Percentiles rank a stretch among this genome's conserved stretches.
phyloP scores from a whole-genome alignment of 2,888 invertebrate species.

The Agapetus fuscipes region DNA sequence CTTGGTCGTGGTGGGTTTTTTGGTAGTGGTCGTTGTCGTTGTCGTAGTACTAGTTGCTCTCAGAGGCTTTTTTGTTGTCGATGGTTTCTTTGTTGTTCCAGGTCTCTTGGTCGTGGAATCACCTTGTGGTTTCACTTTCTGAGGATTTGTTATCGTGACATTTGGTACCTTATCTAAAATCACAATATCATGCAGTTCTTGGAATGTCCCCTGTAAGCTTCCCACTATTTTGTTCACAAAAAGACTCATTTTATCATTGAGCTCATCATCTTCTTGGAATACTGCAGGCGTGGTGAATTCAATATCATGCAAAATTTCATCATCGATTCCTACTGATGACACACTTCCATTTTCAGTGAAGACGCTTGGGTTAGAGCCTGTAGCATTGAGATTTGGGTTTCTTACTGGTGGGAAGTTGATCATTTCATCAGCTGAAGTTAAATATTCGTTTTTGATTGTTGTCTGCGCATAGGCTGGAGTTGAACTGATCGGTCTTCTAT shows the following conservation, averaged over 20 bases:
- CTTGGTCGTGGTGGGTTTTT: constrained; percentile 22
- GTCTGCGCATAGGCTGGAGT: constrained; percentile 29
- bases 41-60: constrained; percentile 30
- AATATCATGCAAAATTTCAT: constrained; percentile 41
- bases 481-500: constrained; percentile 6
- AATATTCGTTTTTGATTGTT: constrained; percentile 44
- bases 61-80: constrained; percentile 27
- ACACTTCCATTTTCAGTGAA: constrained; percentile 36
- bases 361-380: constrained; percentile 42
- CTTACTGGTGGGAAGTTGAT: constrained; percentile 79
- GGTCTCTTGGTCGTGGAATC: constrained; percentile 13
- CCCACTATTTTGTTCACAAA: constrained; percentile 78
- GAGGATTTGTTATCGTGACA: constrained; percentile 27
- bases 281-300: constrained; percentile 71
- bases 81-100: constrained; percentile 24
- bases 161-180: constrained; percentile 41
- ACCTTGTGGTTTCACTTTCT: constrained; percentile 13
- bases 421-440: constrained; percentile 59
- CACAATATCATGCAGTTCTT: constrained; percentile 69
- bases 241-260: constrained; percentile 70
- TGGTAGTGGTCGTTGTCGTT: constrained; percentile 22
- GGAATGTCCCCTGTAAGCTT: constrained; percentile 73
- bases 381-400: constrained; percentile 71
- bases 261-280: constrained; percentile 58
- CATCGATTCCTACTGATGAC: constrained; percentile 45